Evolutionary conservation across 2,113 vertebrate genomes (phyloP), one percentile per base, ranked within the genome.

Genomic region (Stigmatopora nigra): DNA sequence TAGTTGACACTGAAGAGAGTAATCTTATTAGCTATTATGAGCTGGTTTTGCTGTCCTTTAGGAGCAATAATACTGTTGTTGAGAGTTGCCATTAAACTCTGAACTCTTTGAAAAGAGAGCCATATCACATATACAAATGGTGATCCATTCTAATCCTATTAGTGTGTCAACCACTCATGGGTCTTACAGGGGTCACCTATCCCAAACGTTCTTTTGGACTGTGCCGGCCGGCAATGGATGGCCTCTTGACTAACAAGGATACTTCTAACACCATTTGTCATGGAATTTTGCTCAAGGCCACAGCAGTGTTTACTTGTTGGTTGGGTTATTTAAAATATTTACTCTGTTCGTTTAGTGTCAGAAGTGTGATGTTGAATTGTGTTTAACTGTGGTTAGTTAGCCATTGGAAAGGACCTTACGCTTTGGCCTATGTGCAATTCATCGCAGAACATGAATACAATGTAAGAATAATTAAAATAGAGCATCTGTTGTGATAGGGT

Each of bases 1-100:
- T 7, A 31, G 59, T 55, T 71, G 71, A 77, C 73, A 82, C 60
- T 38, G 11, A 64, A 77, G 69, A 71, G 41, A 41, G 19, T 70
- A 38, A 61, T 61, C 67, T 79, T 70, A 60, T 44, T 22, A 19
- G 65, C 49, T 61, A 61, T 60, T 49, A 56, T 1, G 12, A 49
- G 59, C 57, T 5, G 17, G 48, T 36, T 35, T 4, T 41, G 12
- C 12, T 60, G 4, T 41, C 35, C 36, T 44, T 10, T n/a, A 44
- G n/a, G n/a, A 7, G 41, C 14, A 19, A 60, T 60, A 16, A 58
- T 11, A 48, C 46, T 16, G 14, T 19, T 19, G 48, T 51, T 51
- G 48, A 53, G 10, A 12, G 31, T 38, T n/a, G 16, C 17, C 56
- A 17, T 22, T 19, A 11, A 53, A 22, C 19, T 53, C 51, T 20